phyloP scores from a whole-genome alignment of 2,797 vertebrate genomes.

The Prunella strophiata region DNA sequence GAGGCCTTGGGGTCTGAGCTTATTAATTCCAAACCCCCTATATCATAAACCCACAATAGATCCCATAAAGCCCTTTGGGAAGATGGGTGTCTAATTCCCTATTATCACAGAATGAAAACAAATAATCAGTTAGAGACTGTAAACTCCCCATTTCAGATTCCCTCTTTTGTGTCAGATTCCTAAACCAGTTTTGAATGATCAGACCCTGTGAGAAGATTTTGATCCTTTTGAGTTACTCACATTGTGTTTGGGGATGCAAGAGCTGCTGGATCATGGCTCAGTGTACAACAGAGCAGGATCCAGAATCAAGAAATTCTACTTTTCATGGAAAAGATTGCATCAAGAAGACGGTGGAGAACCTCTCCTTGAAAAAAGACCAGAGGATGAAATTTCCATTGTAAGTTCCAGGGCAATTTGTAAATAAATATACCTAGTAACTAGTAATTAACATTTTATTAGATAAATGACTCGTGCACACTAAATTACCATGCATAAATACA shows the following conservation, averaged over 20 bases:
- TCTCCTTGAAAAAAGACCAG: background rate
- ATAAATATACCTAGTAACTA: slow-evolving; percentile 74
- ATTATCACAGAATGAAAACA: background rate
- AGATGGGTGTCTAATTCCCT: background rate
- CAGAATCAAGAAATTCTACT: background rate
- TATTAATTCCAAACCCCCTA: background rate
- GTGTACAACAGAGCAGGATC: background rate
- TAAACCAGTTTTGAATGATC: background rate
- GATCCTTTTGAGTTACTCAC: background rate
- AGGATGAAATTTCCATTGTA: slow-evolving; percentile 57
- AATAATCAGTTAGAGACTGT: background rate
- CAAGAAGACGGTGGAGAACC: slow-evolving; percentile 14
- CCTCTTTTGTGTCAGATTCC: background rate
- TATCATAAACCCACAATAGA: background rate
- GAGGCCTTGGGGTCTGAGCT: background rate
- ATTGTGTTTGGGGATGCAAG: background rate
- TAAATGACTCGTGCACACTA: slow-evolving; percentile 72
- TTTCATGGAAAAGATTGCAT: background rate
- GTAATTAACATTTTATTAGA: slow-evolving; percentile 79
- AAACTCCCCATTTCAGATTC: background rate
- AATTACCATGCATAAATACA: slow-evolving; percentile 74
- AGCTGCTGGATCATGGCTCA: background rate
- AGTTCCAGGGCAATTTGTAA: slow-evolving; percentile 65
- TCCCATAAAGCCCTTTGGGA: background rate
- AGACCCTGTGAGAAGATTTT: background rate